A percentile compares a stretch with the other conserved stretches of the same genome.
These are phyloP conservation scores for Euphydryas editha DNA, from an alignment of 2,888 invertebrate species.

Conservation along the genomic window DNA sequence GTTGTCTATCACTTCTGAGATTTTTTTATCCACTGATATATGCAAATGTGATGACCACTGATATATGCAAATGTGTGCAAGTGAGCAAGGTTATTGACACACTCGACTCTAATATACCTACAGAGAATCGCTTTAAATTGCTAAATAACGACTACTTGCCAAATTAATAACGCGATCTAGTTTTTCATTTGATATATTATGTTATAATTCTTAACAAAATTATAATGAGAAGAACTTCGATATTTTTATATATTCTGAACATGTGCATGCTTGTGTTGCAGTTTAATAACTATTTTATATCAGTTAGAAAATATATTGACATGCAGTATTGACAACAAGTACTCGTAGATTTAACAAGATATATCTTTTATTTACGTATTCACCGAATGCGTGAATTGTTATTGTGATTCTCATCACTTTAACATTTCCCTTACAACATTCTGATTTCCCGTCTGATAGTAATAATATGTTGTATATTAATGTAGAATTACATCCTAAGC, in stretches of 20 bases:
- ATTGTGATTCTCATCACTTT: conserved; percentile 35
- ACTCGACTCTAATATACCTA: conserved; percentile 62
- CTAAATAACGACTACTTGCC: conserved; percentile 65
- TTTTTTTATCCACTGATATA: conserved; percentile 67
- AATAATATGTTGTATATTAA: conserved; percentile 18
- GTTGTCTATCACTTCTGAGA: conserved; percentile 31
- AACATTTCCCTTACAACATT: conserved; percentile 34
- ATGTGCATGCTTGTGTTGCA: not conserved
- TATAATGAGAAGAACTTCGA: conserved; percentile 38
- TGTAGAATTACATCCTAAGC: conserved; percentile 22
- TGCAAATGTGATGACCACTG: conserved; percentile 69
- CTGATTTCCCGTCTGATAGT: conserved; percentile 34
- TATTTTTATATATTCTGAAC: not conserved
- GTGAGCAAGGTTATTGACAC: conserved; percentile 78
- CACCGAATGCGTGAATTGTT: conserved; percentile 20
- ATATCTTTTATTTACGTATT: conserved; percentile 30
- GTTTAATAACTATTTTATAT: conserved; percentile 16
- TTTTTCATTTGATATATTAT: conserved; percentile 50
- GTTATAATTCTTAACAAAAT: conserved; percentile 60
- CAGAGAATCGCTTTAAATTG: conserved; percentile 64
- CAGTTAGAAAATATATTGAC: conserved; percentile 18
- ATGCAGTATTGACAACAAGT: conserved; percentile 17
- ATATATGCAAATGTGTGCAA: conserved; percentile 73
- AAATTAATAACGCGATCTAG: conserved; percentile 67
- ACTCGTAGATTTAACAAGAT: conserved; percentile 14